Percentiles rank a stretch among this genome's conserved stretches.
Evolutionary conservation across 2,113 vertebrate species (phyloP).

Genomic region (Myotis davidii): DNA sequence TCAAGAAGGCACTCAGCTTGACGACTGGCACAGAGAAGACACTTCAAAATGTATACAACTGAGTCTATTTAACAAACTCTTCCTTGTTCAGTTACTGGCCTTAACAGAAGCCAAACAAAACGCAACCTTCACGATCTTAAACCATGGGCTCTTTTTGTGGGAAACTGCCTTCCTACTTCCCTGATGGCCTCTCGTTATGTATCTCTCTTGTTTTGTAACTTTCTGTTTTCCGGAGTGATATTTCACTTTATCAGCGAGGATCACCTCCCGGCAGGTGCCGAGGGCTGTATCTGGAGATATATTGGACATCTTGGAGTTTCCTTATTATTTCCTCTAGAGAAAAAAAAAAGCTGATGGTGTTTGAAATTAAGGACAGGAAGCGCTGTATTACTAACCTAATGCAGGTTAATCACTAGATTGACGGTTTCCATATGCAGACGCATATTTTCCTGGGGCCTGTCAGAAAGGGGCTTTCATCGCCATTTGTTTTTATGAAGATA

Average conservation of each 20-base stretch:
- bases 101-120: background rate
- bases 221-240: background rate
- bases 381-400: background rate
- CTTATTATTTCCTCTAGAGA: constrained; percentile 6
- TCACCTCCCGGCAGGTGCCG: background rate
- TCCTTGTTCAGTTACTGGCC: background rate
- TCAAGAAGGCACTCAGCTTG: background rate
- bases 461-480: background rate
- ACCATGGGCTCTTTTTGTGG: background rate
- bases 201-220: constrained; percentile 24
- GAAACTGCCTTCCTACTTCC: background rate
- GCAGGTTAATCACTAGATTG: background rate
- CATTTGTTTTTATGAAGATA: background rate
- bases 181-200: background rate
- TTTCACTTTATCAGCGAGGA: constrained; percentile 2
- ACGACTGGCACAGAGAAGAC: background rate
- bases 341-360: background rate
- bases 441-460: background rate
- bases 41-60: background rate
- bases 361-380: constrained; percentile 43
- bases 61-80: background rate
- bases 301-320: background rate
- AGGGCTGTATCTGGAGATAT: background rate
- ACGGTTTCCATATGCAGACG: background rate
- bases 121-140: background rate